Conservation (phyloP, 2,888 invertebrate species). For the Rhingia rostrata region DNA sequence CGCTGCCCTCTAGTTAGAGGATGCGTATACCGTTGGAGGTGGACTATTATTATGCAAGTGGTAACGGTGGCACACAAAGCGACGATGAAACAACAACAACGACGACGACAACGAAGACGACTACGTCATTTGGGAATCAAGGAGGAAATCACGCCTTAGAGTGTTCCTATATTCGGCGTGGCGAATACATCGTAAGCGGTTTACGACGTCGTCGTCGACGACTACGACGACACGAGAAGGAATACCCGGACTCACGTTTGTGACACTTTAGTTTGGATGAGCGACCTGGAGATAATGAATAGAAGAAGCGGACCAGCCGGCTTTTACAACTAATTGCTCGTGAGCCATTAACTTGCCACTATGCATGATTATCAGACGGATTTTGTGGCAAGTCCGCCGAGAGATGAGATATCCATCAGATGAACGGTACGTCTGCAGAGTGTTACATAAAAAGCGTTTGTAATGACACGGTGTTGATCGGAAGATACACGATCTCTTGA, state of each 20-base stretch:
- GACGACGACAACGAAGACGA: slow-evolving; percentile 15
- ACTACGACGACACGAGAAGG: slow-evolving; percentile 27
- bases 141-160: slow-evolving; percentile 64
- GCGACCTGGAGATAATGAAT: slow-evolving; percentile 60
- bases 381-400: slow-evolving; percentile 19
- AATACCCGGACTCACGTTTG: slow-evolving; percentile 62
- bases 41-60: slow-evolving; percentile 66
- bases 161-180: slow-evolving; percentile 34
- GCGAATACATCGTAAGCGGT: slow-evolving; percentile 1
- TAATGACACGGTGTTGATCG: slow-evolving; percentile 60
- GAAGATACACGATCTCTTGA: slow-evolving; percentile 56
- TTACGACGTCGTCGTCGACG: not conserved
- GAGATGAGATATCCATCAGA: slow-evolving; percentile 65
- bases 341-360: slow-evolving; percentile 58
- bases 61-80: slow-evolving; percentile 43
- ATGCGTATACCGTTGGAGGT: slow-evolving; percentile 60
- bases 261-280: slow-evolving; percentile 56
- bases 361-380: slow-evolving; percentile 63
- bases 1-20: slow-evolving; percentile 34
- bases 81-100: not conserved
- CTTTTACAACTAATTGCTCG: slow-evolving; percentile 71
- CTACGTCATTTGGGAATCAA: slow-evolving; percentile 58
- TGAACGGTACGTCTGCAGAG: slow-evolving; percentile 40
- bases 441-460: slow-evolving; percentile 66
- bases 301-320: slow-evolving; percentile 34